A percentile compares a stretch with the other conserved stretches of the same genome.
These are phyloP conservation scores for Sprattus sprattus DNA, from an alignment of 2,113 vertebrate species.

Conservation along the genomic window DNA sequence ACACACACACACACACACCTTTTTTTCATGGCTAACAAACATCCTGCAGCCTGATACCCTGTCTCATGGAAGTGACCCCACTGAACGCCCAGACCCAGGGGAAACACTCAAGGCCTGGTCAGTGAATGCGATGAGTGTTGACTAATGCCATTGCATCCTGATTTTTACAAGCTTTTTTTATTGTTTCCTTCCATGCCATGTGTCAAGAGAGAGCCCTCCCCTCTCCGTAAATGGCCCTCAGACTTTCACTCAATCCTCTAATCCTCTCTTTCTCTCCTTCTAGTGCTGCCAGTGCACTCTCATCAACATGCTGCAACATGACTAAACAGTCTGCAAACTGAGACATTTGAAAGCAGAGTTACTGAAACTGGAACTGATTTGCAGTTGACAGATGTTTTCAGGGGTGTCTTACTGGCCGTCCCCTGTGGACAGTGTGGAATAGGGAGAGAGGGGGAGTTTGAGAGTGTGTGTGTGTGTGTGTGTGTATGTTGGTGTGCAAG, in stretches of 20 bases:
- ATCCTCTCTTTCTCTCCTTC: neutral
- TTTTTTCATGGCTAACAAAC: conserved; percentile 11
- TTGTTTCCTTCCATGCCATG: neutral
- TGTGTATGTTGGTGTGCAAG: neutral
- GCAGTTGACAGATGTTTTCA: neutral
- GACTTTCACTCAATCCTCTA: neutral
- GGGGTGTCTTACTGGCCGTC: neutral
- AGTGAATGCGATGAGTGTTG: neutral
- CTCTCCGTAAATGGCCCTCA: neutral
- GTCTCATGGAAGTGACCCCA: neutral
- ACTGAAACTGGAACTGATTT: conserved; percentile 4
- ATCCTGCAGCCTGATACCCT: conserved; percentile 31
- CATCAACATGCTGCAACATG: conserved; percentile 18
- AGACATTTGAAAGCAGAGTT: neutral
- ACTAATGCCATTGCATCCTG: neutral
- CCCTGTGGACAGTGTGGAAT: neutral
- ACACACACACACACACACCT: neutral
- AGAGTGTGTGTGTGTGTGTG: neutral
- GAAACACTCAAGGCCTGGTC: neutral
- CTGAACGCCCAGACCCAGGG: neutral
- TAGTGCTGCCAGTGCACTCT: neutral
- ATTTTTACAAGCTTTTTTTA: neutral
- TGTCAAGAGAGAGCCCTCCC: neutral
- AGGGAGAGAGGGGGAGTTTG: neutral
- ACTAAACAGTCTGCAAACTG: neutral